A percentile compares a stretch with the other conserved stretches of the same genome.
phyloP scores from a whole-genome alignment of 2,113 vertebrate genomes.

The Mormyrus iriodes region DNA sequence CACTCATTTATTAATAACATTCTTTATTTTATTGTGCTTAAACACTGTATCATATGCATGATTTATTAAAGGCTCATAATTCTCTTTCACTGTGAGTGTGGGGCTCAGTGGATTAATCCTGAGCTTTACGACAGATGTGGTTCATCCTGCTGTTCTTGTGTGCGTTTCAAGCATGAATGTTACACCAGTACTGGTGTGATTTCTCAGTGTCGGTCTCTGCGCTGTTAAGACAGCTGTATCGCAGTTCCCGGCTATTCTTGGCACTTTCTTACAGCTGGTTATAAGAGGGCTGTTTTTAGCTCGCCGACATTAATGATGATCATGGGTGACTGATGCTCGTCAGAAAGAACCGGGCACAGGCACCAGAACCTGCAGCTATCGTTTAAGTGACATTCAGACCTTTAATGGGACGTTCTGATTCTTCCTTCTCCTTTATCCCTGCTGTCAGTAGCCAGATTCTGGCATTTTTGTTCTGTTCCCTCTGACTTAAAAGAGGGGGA shows the following conservation, averaged over 20 bases:
- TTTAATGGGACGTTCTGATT: neutral
- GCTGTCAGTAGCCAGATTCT: neutral
- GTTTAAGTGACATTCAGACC: neutral
- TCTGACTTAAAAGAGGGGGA: neutral
- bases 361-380: neutral
- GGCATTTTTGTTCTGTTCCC: neutral
- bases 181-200: neutral
- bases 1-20: conserved; percentile 3
- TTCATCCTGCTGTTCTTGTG: neutral
- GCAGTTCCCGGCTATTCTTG: neutral
- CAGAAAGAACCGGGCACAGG: neutral
- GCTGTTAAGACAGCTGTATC: neutral
- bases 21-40: neutral
- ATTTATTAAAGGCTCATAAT: neutral
- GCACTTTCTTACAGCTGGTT: neutral
- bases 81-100: neutral
- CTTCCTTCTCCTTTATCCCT: neutral
- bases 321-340: neutral
- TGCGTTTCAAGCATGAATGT: neutral
- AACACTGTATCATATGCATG: neutral
- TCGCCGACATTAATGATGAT: neutral
- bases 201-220: neutral
- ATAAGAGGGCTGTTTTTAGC: neutral
- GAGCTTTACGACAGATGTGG: neutral
- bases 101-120: neutral